Base-by-base conservation (phyloP, 2,797 vertebrate genomes). In the Pseudomugil gertrudae region DNA sequence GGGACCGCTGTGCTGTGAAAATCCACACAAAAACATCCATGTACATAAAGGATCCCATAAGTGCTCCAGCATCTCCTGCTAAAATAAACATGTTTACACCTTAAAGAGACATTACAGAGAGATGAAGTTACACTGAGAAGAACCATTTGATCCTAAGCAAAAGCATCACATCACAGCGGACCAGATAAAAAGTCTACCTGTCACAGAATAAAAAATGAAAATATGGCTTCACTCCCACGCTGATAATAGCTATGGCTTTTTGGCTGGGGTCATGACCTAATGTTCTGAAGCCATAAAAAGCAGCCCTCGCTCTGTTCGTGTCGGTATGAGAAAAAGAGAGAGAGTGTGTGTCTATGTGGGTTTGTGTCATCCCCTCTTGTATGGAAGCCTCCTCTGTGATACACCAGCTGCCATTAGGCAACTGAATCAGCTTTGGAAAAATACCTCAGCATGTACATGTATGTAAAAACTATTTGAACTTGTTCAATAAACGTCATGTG, bases 271-370 rank as follows among this genome's bases (percentile, higher is more conserved):
- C 80, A 48, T 56, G 85, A 89, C 85, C 88, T 89, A 78, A 84
- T 90, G 90, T 90, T 88, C 86, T 76, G 73, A 74, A 84, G 78
- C 87, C 87, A 87, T 84, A 90, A 89, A 87, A 87, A 87, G 81
- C 80, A 76, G 74, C 83, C 63, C 65, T 85, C 72, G 74, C 77
- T 79, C 80, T 60, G 69, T 63, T 78, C 57, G 76, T 76, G 80
- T 72, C 70, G 66, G 66, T 73, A 69, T 43, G 65, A 50, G 60
- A 13, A 48, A 48, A 10, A 24, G 47, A 48, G 47, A 47, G 45
- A 7, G 38, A 40, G 38, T 17, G 40, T 43, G 33, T 23, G 29
- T 73, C 26, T 56, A 19, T 38, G 67, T 21, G 64, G 13, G 48
- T 67, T 26, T 81, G 61, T 72, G 60, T 85, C 51, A 73, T 80